A percentile compares a stretch with the other conserved stretches of the same genome.
Conservation (phyloP, 2,888 invertebrate species). For the Chymomyza procnemis region DNA sequence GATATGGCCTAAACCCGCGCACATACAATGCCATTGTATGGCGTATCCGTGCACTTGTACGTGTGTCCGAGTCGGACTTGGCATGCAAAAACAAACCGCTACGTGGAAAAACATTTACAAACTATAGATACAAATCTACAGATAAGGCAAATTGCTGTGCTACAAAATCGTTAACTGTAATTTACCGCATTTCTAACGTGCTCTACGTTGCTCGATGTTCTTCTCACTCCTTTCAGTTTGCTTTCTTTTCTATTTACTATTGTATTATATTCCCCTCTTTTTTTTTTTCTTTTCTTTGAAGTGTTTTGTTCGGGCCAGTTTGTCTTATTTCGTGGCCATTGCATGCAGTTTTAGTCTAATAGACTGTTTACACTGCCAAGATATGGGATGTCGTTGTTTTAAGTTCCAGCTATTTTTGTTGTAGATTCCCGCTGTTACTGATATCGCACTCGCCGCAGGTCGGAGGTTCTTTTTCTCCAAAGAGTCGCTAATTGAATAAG, state of each 20-base stretch:
- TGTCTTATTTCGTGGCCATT: not conserved
- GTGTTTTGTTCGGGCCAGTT: not conserved
- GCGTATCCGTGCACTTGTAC: not conserved
- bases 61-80: slow-evolving; percentile 10
- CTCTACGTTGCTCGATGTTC: slow-evolving; percentile 4
- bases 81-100: slow-evolving; percentile 68
- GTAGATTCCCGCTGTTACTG: too few species aligned
- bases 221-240: slow-evolving; percentile 20
- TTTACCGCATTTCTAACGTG: slow-evolving; percentile 67
- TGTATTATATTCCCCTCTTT: not conserved
- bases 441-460: too few species aligned
- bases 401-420: too few species aligned
- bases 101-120: slow-evolving; percentile 62
- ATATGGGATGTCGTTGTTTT: too few species aligned
- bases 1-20: not conserved
- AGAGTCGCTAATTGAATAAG: too few species aligned
- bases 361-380: not conserved
- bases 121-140: slow-evolving; percentile 62
- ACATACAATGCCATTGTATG: not conserved
- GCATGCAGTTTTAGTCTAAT: not conserved
- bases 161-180: slow-evolving; percentile 73
- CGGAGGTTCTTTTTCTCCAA: too few species aligned
- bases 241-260: slow-evolving; percentile 16
- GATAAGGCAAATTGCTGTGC: slow-evolving; percentile 72
- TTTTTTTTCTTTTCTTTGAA: not conserved